These are phyloP conservation scores for Leptopilina clavipes DNA, from an alignment of 1,140 invertebrate species.

Conservation along the genomic window DNA sequence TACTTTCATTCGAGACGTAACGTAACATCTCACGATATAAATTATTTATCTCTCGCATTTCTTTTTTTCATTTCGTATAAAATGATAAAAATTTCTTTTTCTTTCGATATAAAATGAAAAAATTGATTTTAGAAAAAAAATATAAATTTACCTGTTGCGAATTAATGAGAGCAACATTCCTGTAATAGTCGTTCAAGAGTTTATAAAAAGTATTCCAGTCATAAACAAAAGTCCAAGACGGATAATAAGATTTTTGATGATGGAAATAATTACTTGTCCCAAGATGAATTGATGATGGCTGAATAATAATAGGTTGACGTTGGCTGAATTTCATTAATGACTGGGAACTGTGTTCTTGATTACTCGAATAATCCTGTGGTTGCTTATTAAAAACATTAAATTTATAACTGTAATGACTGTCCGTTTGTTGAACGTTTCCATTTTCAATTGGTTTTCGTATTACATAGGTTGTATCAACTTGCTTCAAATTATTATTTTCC, in stretches of 20 bases:
- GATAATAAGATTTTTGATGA: conserved; percentile 50
- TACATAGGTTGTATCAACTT: conserved; percentile 73
- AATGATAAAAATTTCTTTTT: too few relatives aligned
- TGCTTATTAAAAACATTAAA: conserved; percentile 47
- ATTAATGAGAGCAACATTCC: conserved; percentile 58
- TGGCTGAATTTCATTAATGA: conserved; percentile 44
- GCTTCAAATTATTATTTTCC: conserved; percentile 65
- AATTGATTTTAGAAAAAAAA: neutral
- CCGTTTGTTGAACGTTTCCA: conserved; percentile 35
- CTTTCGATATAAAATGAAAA: neutral
- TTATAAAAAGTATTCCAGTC: conserved; percentile 61
- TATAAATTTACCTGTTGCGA: conserved; percentile 58
- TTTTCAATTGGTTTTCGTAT: conserved; percentile 65
- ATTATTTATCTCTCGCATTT: neutral
- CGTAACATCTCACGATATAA: conserved; percentile 28
- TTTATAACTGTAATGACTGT: conserved; percentile 45
- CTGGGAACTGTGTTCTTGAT: conserved; percentile 48
- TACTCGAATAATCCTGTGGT: conserved; percentile 54
- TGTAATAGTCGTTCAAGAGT: conserved; percentile 53
- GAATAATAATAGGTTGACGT: conserved; percentile 60
- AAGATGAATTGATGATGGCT: conserved; percentile 58
- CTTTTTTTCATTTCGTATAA: neutral
- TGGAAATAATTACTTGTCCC: conserved; percentile 46
- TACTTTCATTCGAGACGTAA: conserved; percentile 50
- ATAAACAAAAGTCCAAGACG: conserved; percentile 54